These are phyloP conservation scores for Drosophila multiciliata DNA, from an alignment of 2,888 invertebrate species.

Conservation along the genomic window DNA sequence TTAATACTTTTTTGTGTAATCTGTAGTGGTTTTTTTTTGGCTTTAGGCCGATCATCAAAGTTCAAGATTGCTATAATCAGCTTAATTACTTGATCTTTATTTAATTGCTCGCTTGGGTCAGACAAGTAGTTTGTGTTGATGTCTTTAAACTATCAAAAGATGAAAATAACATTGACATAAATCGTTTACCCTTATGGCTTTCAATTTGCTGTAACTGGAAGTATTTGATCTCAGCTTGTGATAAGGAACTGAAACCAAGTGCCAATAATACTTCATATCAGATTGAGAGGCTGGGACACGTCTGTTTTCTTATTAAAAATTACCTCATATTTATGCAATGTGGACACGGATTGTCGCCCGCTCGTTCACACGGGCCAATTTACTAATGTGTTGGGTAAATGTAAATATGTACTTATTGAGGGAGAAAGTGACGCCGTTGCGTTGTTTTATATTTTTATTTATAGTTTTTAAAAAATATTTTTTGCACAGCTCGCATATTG, in stretches of 20 bases:
- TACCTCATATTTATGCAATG: conserved; percentile 71
- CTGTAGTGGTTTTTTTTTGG: background rate
- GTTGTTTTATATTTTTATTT: conserved; percentile 46
- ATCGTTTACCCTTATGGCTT: conserved; percentile 7
- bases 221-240: conserved; percentile 17
- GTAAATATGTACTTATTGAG: conserved; percentile 58
- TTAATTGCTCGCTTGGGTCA: conserved; percentile 24
- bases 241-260: conserved; percentile 49
- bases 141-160: conserved; percentile 1
- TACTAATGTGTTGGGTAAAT: conserved; percentile 59
- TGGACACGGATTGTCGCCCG: conserved; percentile 40
- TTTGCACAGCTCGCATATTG: conserved; percentile 73
- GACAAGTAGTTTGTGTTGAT: conserved; percentile 1
- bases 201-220: background rate
- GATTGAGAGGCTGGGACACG: conserved; percentile 25
- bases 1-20: background rate
- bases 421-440: conserved; percentile 66
- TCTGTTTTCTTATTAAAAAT: conserved; percentile 50
- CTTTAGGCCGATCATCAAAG: conserved; percentile 11
- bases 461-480: conserved; percentile 56
- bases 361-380: conserved; percentile 47
- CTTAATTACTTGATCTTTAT: conserved; percentile 25
- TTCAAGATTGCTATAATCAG: conserved; percentile 28
- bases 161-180: background rate
- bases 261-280: conserved; percentile 45